Evolutionary conservation across 2,797 vertebrate species (phyloP).

Genomic region (Sebastes cheni): DNA sequence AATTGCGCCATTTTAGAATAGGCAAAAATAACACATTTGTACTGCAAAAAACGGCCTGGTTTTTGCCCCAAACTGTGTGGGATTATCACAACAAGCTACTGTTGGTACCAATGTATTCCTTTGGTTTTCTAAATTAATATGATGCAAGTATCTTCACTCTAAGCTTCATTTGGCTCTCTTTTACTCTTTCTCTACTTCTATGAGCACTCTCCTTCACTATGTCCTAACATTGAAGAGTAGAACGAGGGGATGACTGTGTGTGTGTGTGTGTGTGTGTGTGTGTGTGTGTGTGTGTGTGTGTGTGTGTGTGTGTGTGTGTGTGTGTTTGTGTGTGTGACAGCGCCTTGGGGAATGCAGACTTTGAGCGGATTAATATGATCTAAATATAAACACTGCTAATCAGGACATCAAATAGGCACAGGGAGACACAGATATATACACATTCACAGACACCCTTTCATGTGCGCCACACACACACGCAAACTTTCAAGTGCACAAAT

Average conservation of each 20-base stretch:
- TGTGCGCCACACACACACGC: neutral
- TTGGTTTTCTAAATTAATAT: no score
- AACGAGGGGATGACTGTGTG: neutral
- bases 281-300: neutral
- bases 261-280: no score
- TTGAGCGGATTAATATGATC: constrained; percentile 61
- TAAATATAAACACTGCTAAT: constrained; percentile 74
- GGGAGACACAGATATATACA: constrained; percentile 35
- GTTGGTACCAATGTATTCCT: no score
- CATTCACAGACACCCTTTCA: constrained; percentile 28
- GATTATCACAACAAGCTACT: no score
- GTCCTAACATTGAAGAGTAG: constrained; percentile 7
- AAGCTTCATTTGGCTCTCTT: neutral
- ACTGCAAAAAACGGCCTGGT: no score
- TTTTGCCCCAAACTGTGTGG: no score
- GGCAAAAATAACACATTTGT: no score
- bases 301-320: no score
- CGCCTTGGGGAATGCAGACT: constrained; percentile 39
- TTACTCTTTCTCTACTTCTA: neutral
- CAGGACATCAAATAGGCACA: constrained; percentile 62
- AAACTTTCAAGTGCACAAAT: constrained; percentile 24
- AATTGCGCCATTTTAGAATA: no score
- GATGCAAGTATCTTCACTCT: no score
- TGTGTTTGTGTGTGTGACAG: neutral
- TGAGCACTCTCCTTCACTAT: neutral